Percentiles rank a stretch among this genome's conserved stretches.
Evolutionary conservation across 2,113 vertebrate genomes (phyloP).

Genomic region (Leptobrachium leishanense): DNA sequence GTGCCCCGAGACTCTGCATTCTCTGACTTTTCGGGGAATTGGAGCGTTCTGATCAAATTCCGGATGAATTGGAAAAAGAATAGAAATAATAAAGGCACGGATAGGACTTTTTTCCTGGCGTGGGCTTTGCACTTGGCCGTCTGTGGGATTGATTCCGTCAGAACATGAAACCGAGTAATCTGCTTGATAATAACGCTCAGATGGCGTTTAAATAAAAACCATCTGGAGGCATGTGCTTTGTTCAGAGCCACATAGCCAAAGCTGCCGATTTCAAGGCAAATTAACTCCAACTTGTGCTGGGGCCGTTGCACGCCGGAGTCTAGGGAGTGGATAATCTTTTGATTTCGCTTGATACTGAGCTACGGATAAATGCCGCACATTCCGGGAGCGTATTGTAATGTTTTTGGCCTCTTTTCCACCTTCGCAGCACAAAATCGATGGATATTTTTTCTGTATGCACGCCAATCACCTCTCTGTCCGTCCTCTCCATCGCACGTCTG

Average conservation of each 20-base stretch:
- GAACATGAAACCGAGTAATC: constrained; percentile 63
- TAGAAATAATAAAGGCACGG: neutral
- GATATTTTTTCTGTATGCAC: too few species aligned
- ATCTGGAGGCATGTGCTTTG: constrained; percentile 64
- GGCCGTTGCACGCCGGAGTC: constrained; percentile 22
- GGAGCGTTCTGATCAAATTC: constrained; percentile 29
- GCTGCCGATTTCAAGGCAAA: constrained; percentile 75
- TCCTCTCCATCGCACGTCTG: too few species aligned
- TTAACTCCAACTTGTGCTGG: constrained; percentile 67
- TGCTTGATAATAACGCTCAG: constrained; percentile 59
- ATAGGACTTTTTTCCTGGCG: constrained; percentile 27
- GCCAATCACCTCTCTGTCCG: too few species aligned
- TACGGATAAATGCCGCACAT: constrained; percentile 56
- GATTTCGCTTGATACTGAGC: constrained; percentile 64
- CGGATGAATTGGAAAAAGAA: constrained; percentile 31
- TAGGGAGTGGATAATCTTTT: constrained; percentile 59
- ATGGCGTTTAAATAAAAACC: constrained; percentile 67
- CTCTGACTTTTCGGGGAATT: neutral
- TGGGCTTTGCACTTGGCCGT: constrained; percentile 43
- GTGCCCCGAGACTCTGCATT: neutral
- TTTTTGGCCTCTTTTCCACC: neutral
- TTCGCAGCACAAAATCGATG: too few species aligned
- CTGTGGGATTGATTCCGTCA: constrained; percentile 61
- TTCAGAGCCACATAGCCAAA: constrained; percentile 65
- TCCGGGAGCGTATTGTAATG: constrained; percentile 12